These are phyloP conservation scores for Macrochelys suwanniensis DNA, from an alignment of 2,797 vertebrate species.

Conservation along the genomic window DNA sequence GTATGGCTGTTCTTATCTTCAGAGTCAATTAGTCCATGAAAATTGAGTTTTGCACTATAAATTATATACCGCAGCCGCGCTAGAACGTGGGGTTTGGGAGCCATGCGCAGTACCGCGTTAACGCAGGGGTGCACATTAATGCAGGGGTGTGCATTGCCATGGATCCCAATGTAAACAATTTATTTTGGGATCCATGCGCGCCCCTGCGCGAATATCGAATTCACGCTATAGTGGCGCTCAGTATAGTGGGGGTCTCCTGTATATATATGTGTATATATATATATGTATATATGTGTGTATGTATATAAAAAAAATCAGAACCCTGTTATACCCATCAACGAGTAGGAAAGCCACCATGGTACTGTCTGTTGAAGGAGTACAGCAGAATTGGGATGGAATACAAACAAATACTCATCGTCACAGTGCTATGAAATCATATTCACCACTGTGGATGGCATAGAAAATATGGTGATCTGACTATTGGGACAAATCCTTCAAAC, in stretches of 20 bases:
- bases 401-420: conserved; percentile 4
- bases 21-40: background rate
- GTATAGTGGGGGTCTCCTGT: no score
- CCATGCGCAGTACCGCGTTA: no score
- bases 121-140: no score
- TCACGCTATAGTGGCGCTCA: no score
- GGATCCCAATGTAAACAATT: no score
- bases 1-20: background rate
- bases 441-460: background rate
- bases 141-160: no score
- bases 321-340: background rate
- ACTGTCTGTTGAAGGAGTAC: background rate
- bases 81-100: no score
- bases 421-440: background rate
- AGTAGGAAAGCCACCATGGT: background rate
- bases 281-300: no score
- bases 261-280: no score
- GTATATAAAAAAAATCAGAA: background rate
- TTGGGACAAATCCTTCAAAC: fast-evolving
- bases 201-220: no score
- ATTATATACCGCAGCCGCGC: no score
- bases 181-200: no score
- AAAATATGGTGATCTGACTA: background rate
- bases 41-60: background rate
- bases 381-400: background rate